Evolutionary conservation across 2,113 vertebrate species (phyloP).

Genomic region (Coracopsis vasa): DNA sequence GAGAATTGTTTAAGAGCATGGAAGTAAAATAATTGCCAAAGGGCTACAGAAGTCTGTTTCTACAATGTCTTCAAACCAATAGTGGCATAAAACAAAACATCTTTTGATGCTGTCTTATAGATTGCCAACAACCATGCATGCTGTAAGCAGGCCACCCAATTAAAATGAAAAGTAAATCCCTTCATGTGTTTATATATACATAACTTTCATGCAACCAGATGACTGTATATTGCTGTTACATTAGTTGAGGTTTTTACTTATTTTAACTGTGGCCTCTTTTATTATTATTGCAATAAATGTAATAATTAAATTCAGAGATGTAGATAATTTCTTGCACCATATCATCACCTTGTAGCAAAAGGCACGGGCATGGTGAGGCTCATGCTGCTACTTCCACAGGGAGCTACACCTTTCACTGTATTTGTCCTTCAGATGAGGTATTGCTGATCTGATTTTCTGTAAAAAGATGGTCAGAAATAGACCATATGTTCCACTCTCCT

Average conservation of each 20-base stretch:
- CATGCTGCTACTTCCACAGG: not conserved
- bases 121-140: not conserved
- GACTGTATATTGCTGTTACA: not conserved
- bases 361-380: not conserved
- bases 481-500: not conserved
- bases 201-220: not conserved
- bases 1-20: not conserved
- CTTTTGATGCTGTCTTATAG: not conserved
- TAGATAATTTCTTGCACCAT: not conserved
- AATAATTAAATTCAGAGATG: not conserved
- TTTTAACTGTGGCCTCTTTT: not conserved
- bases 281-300: not conserved
- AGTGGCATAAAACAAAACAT: not conserved
- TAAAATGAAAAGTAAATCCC: not conserved
- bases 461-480: not conserved
- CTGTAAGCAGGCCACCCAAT: not conserved
- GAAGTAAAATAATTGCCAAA: not conserved
- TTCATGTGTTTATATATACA: not conserved
- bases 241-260: not conserved
- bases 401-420: accelerated
- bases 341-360: accelerated
- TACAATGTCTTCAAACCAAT: not conserved
- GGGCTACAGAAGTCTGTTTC: not conserved
- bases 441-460: not conserved
- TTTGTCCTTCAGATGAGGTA: not conserved